Conservation (phyloP, 2,888 invertebrate species). For the Smittia aterrima region DNA sequence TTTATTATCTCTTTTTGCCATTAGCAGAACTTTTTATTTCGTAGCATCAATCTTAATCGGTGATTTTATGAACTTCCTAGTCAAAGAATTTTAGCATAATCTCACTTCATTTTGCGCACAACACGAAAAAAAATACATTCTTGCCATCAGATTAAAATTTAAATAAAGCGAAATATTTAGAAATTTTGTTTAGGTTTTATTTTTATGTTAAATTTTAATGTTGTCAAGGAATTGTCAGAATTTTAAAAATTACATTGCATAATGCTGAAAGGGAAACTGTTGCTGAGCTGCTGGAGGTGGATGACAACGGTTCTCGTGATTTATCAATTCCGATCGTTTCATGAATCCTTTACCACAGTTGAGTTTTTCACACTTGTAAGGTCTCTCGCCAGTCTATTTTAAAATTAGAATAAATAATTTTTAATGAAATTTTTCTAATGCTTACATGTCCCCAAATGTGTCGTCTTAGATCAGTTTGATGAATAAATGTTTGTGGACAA, state of each 20-base stretch:
- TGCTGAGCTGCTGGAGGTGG: neutral
- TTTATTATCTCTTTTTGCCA: too few species aligned
- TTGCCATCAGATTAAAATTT: too few species aligned
- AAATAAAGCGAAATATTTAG: too few species aligned
- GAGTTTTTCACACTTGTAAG: neutral
- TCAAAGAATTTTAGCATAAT: too few species aligned
- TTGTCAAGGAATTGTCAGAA: too few species aligned
- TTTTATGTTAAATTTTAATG: too few species aligned
- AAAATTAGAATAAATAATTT: constrained; percentile 8
- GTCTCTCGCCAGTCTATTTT: neutral
- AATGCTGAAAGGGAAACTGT: constrained; percentile 1
- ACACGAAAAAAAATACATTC: too few species aligned
- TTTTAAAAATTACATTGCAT: neutral
- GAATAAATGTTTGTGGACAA: constrained; percentile 25
- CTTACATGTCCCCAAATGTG: constrained; percentile 29
- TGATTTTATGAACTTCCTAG: too few species aligned
- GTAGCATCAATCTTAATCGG: too few species aligned
- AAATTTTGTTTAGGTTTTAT: too few species aligned
- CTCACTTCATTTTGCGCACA: too few species aligned
- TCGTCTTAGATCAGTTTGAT: constrained; percentile 33
- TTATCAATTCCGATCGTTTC: constrained; percentile 17
- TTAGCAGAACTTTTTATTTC: too few species aligned
- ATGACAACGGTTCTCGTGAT: constrained; percentile 32
- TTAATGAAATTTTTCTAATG: neutral
- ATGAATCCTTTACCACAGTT: constrained; percentile 30